These are phyloP conservation scores for Drosophila kohkoa DNA, from an alignment of 1,140 invertebrate species.

Conservation along the genomic window DNA sequence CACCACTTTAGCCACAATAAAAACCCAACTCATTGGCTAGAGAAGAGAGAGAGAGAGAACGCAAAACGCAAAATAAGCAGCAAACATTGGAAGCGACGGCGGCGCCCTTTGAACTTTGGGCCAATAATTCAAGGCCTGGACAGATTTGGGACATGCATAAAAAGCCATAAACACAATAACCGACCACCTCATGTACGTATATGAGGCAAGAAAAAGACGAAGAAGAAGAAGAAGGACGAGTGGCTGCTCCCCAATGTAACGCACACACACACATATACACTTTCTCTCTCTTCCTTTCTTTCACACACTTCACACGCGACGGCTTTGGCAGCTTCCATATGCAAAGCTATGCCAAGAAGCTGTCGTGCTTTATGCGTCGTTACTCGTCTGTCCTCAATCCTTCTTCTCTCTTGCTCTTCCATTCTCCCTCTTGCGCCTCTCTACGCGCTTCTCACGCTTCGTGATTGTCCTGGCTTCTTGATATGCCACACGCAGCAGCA, in stretches of 20 bases:
- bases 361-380: slow-evolving; percentile 46
- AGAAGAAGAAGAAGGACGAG: neutral
- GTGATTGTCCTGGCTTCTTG: slow-evolving; percentile 18
- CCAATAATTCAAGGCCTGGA: slow-evolving; percentile 71
- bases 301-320: slow-evolving; percentile 20
- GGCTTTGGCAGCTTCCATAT: slow-evolving; percentile 31
- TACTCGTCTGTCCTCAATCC: slow-evolving; percentile 14
- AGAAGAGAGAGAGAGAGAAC: neutral
- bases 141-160: slow-evolving; percentile 59
- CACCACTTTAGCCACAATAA: neutral
- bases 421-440: neutral
- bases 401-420: slow-evolving; percentile 24
- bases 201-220: neutral
- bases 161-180: slow-evolving; percentile 62
- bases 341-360: slow-evolving; percentile 52
- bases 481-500: slow-evolving; percentile 51
- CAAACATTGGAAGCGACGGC: slow-evolving; percentile 15
- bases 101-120: slow-evolving; percentile 67
- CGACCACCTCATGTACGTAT: neutral
- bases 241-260: neutral
- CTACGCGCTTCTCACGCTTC: neutral
- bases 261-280: slow-evolving; percentile 4
- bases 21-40: slow-evolving; percentile 14
- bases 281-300: neutral
- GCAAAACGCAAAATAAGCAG: slow-evolving; percentile 44